Percentiles rank a stretch among this genome's conserved stretches.
These are phyloP conservation scores for Discoglossus pictus DNA, from an alignment of 2,797 vertebrate genomes.

Conservation along the genomic window DNA sequence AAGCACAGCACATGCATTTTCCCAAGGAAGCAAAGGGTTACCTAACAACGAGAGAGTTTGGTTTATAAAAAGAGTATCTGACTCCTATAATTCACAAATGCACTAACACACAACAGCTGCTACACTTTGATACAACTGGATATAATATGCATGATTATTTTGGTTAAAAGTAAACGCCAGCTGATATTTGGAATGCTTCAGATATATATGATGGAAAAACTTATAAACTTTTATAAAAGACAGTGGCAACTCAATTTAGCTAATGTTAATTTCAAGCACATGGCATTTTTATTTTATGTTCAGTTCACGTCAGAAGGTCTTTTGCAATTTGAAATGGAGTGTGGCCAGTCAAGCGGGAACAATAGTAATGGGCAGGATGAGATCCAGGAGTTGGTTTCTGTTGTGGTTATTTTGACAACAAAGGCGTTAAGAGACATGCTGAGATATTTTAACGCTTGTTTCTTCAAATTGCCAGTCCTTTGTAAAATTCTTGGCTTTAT, in stretches of 20 bases:
- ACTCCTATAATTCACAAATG: slow-evolving; percentile 30
- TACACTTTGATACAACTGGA: slow-evolving; percentile 46
- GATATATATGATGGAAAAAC: slow-evolving; percentile 51
- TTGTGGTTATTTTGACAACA: slow-evolving; percentile 28
- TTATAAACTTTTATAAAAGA: slow-evolving; percentile 52
- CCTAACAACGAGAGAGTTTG: not conserved
- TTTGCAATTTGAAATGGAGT: slow-evolving; percentile 37
- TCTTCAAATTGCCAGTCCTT: slow-evolving; percentile 4
- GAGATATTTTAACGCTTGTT: slow-evolving; percentile 22
- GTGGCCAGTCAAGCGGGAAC: slow-evolving; percentile 33
- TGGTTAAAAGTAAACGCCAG: slow-evolving; percentile 49
- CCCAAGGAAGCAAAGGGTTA: slow-evolving; percentile 28
- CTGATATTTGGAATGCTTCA: slow-evolving; percentile 50
- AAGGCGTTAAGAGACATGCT: slow-evolving; percentile 25
- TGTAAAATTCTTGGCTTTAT: too few species aligned
- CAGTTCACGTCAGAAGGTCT: slow-evolving; percentile 34
- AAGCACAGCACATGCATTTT: too few species aligned
- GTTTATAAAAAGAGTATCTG: slow-evolving; percentile 28
- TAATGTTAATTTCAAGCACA: slow-evolving; percentile 48
- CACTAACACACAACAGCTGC: slow-evolving; percentile 48
- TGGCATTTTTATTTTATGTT: slow-evolving; percentile 48
- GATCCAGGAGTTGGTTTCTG: slow-evolving; percentile 34
- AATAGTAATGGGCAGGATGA: slow-evolving; percentile 36
- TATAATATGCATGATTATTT: slow-evolving; percentile 50
- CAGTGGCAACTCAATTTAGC: slow-evolving; percentile 49